Percentiles rank a stretch among this genome's conserved stretches.
phyloP scores from a whole-genome alignment of 2,888 invertebrate species.

The Synanthedon andrenaeformis region DNA sequence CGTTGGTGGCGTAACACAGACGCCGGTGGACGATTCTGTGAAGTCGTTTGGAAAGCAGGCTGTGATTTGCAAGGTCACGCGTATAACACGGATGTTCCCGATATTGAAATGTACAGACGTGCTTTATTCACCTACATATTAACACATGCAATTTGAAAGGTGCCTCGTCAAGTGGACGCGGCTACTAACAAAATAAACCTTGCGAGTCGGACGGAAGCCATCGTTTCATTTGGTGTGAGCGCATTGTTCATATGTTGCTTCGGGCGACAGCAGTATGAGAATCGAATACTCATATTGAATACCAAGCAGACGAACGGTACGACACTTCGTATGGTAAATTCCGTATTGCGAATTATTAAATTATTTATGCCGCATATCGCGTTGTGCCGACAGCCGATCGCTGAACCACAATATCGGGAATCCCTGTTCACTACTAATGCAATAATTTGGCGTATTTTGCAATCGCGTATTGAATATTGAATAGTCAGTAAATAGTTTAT shows the following conservation, averaged over 20 bases:
- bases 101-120: constrained; percentile 69
- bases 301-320: constrained; percentile 66
- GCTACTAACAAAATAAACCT: constrained; percentile 36
- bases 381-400: constrained; percentile 54
- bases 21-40: constrained; percentile 58
- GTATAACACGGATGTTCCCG: constrained; percentile 71
- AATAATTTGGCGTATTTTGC: constrained; percentile 71
- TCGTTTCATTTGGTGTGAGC: constrained; percentile 40
- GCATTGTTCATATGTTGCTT: constrained; percentile 47
- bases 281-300: constrained; percentile 70
- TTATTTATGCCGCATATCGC: constrained; percentile 69
- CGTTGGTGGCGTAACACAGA: constrained; percentile 55
- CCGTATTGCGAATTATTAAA: constrained; percentile 71
- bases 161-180: constrained; percentile 35
- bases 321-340: constrained; percentile 67
- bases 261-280: constrained; percentile 67
- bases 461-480: constrained; percentile 70
- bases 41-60: constrained; percentile 71
- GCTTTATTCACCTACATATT: constrained; percentile 71
- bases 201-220: constrained; percentile 34
- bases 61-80: constrained; percentile 71
- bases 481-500: constrained; percentile 69
- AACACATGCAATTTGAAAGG: constrained; percentile 61
- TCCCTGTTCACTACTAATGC: constrained; percentile 68
- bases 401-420: constrained; percentile 70